Evolutionary conservation across 2,113 vertebrate species (phyloP).

Genomic region (Carassius carassius): DNA sequence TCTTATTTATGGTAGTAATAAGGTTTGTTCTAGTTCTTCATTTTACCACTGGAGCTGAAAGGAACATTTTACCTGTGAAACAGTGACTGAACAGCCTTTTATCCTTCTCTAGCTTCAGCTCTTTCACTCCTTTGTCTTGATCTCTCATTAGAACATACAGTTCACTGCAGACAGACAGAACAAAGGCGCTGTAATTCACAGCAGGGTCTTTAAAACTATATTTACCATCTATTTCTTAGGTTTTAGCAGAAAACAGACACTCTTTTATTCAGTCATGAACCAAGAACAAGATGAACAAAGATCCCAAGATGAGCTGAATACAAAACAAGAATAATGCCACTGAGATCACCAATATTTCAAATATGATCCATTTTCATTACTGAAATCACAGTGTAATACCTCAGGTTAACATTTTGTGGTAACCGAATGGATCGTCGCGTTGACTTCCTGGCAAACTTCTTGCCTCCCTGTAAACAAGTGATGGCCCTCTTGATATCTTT

Average conservation of each 20-base stretch:
- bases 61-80: conserved; percentile 82
- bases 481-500: conserved; percentile 89
- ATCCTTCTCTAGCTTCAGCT: conserved; percentile 89
- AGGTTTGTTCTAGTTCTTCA: neutral
- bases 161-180: conserved; percentile 72
- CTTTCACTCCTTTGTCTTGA: conserved; percentile 85
- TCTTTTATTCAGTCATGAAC: neutral
- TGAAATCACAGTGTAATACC: conserved; percentile 67
- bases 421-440: conserved; percentile 89
- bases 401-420: conserved; percentile 85
- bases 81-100: conserved; percentile 92
- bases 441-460: conserved; percentile 90
- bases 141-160: conserved; percentile 90
- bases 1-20: neutral
- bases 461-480: conserved; percentile 81
- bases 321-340: too few relatives aligned
- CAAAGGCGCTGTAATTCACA: neutral
- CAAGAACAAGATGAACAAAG: too few relatives aligned
- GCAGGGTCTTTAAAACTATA: neutral
- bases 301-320: neutral
- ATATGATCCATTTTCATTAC: neutral
- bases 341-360: neutral
- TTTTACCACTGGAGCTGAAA: neutral
- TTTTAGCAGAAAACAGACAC: neutral
- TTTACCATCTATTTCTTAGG: too few relatives aligned